Percentiles rank a stretch among this genome's conserved stretches.
phyloP scores from a whole-genome alignment of 2,888 invertebrate species.

The Phymatocera aterrima region DNA sequence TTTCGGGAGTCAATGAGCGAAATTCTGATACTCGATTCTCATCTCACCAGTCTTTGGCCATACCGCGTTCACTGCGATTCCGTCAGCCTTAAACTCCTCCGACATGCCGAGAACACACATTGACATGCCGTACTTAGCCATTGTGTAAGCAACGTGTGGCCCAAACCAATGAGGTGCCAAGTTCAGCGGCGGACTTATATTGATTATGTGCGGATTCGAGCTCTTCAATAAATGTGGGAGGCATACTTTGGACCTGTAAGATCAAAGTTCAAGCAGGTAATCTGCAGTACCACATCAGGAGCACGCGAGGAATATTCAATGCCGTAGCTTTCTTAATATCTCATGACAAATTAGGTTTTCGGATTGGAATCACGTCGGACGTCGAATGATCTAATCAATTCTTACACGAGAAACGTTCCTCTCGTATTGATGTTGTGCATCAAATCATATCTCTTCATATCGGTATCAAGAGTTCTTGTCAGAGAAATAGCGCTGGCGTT shows the following conservation, averaged over 20 bases:
- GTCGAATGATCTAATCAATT: constrained; percentile 53
- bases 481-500: constrained; percentile 97
- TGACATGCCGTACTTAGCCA: constrained; percentile 99
- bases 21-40: no score
- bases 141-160: constrained; percentile 96
- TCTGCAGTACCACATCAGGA: not conserved
- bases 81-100: constrained; percentile 89
- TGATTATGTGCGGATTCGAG: constrained; percentile 94
- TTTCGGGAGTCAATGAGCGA: no score
- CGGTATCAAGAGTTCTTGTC: constrained; percentile 87
- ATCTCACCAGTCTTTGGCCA: constrained; percentile 93
- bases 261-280: not conserved
- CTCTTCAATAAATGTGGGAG: constrained; percentile 91
- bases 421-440: constrained; percentile 97
- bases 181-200: constrained; percentile 95
- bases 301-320: no score
- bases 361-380: not conserved
- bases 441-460: constrained; percentile 97
- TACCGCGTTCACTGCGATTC: constrained; percentile 95
- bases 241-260: constrained; percentile 90
- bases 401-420: constrained; percentile 96
- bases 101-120: constrained; percentile 98
- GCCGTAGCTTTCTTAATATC: no score
- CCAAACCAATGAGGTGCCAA: constrained; percentile 94
- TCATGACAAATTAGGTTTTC: no score